Evolutionary conservation across 2,888 invertebrate genomes (phyloP), one percentile per base, ranked within the genome.

Genomic region (Unio delphinus): DNA sequence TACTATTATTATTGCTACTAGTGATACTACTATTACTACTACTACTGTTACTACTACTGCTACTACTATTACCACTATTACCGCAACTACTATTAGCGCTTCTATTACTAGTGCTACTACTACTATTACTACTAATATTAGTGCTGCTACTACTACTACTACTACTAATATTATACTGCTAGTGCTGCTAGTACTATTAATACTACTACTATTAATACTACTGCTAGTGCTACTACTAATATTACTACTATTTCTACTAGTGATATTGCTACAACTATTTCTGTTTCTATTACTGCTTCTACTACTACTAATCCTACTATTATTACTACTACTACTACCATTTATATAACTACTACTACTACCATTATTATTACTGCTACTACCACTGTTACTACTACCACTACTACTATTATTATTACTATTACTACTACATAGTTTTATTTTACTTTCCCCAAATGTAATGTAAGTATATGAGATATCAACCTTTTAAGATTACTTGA

Each of bases 361-460:
- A 1, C 1, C 1, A 20, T 3, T 64, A 8, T 3, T 64, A n/a
- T 55, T 20, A n/a, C 55, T 64, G 8, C 55, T 58, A n/a, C 2
- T 64, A 11, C 2, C 58, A n/a, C 55, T 64, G 8, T 55, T 58
- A n/a, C 55, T 58, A n/a, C 64, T 58, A 26, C 3, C 20, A 54
- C 64, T 64, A 18, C 55, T 64, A 45, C 55, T 20, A 11, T 3
- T 61, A 20, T 3, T 54, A 6, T 18, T 57, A n/a, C 64, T 64
- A 18, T 55, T 64, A n/a, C 64, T 55, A 20, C 55, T 64, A n/a
- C 56, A 1, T 17, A 55, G 20, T 55, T 55, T 34, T 55, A 63
- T 34, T 61, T 67, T 55, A 74, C 62, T 70, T 69, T 56, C 15
- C 30, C 28, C 8, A 11, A 45, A 45, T 45, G 11, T 45, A 3